These are phyloP conservation scores for Metalampra italica DNA, from an alignment of 2,888 invertebrate genomes.

Conservation along the genomic window DNA sequence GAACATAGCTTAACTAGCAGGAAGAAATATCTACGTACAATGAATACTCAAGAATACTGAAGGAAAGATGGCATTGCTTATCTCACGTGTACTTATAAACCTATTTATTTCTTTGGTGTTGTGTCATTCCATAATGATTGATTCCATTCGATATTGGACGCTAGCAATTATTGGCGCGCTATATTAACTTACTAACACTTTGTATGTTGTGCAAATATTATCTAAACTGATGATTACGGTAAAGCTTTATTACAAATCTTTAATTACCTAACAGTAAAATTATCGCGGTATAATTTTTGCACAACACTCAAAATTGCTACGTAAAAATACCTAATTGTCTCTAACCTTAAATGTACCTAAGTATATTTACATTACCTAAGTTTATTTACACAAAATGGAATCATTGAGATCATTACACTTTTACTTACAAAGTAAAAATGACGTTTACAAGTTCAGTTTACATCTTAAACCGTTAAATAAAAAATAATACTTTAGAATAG, in stretches of 20 bases:
- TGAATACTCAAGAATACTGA: conserved; percentile 71
- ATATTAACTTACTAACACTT: conserved; percentile 35
- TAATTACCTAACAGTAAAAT: neutral
- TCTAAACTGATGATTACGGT: conserved; percentile 20
- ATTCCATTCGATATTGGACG: conserved; percentile 70
- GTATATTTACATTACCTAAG: conserved; percentile 63
- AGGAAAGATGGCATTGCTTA: conserved; percentile 61
- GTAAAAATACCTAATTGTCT: conserved; percentile 35
- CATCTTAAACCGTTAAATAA: conserved; percentile 41
- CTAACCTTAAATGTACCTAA: conserved; percentile 37
- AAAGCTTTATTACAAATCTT: conserved; percentile 9
- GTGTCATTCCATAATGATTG: conserved; percentile 56
- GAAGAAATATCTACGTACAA: conserved; percentile 28
- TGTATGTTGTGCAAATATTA: conserved; percentile 35
- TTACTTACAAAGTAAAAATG: conserved; percentile 55
- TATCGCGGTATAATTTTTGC: conserved; percentile 1
- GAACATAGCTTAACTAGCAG: conserved; percentile 3
- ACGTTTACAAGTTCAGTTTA: conserved; percentile 57
- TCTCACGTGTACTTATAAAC: conserved; percentile 51
- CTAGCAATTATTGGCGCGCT: conserved; percentile 57
- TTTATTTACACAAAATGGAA: conserved; percentile 74
- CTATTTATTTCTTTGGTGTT: conserved; percentile 74
- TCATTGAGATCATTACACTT: conserved; percentile 75
- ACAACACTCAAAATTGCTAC: conserved; percentile 35
- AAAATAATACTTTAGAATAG: conserved; percentile 73